Percentiles rank a stretch among this genome's conserved stretches.
Conservation (phyloP, 2,797 vertebrate species). For the Danio kyathit region DNA sequence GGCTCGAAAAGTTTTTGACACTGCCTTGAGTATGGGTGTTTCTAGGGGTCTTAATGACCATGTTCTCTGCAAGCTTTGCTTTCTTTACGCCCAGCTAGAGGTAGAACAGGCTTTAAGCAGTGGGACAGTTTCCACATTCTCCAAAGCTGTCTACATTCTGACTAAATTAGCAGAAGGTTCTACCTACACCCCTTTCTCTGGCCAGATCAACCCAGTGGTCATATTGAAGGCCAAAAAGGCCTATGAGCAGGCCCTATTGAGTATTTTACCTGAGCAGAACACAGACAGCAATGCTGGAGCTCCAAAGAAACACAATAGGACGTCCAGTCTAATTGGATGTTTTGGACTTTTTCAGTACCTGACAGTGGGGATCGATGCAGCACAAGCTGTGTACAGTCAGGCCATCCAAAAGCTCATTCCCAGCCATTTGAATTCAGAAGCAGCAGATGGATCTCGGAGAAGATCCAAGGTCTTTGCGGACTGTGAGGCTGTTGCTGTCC, state of each 20-base stretch:
- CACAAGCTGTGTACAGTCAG: slow-evolving; percentile 77
- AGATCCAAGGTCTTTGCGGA: slow-evolving; percentile 54
- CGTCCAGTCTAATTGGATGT: slow-evolving; percentile 81
- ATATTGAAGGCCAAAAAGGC: slow-evolving; percentile 89
- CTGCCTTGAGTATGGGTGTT: slow-evolving; percentile 77
- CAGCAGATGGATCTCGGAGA: not conserved
- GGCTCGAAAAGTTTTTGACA: slow-evolving; percentile 91
- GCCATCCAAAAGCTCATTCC: slow-evolving; percentile 68
- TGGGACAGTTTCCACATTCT: slow-evolving; percentile 58
- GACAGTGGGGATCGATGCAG: slow-evolving; percentile 87
- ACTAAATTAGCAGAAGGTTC: slow-evolving; percentile 82
- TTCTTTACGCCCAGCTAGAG: slow-evolving; percentile 92
- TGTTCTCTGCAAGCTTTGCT: slow-evolving; percentile 84
- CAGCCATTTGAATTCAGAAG: slow-evolving; percentile 6
- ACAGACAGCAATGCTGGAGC: slow-evolving; percentile 54
- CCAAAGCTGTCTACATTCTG: slow-evolving; percentile 83
- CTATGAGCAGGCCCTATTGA: slow-evolving; percentile 82
- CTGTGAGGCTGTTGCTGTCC: slow-evolving; percentile 81
- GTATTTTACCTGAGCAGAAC: slow-evolving; percentile 64
- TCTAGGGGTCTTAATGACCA: slow-evolving; percentile 75
- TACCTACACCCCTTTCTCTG: slow-evolving; percentile 70
- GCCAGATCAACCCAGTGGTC: slow-evolving; percentile 77
- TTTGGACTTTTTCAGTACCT: slow-evolving; percentile 93
- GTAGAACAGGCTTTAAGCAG: slow-evolving; percentile 70
- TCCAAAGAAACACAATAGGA: slow-evolving; percentile 16